Base-by-base conservation (phyloP, 2,797 vertebrate genomes). In the Scarus forsteni region DNA sequence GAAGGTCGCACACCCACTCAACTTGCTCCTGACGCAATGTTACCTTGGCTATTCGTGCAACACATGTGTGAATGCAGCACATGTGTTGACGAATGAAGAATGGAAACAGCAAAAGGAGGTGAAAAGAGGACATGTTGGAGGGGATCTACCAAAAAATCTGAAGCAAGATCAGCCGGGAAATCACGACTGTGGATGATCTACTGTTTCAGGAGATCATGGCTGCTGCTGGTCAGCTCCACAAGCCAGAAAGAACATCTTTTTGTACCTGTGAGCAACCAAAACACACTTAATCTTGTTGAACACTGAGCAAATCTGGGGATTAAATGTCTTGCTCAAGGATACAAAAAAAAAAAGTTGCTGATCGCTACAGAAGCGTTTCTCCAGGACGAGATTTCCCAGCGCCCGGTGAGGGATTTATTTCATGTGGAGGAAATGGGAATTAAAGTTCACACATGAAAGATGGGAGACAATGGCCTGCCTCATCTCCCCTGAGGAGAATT, bases 291-390 rank as follows among this genome's bases (percentile, higher is more conserved):
- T 87, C 84, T 70, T 13, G 10, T 51, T 57, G 60, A 65, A 35
- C 38, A 8, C 44, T 9, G 42, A 66, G 73, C 48, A 67, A 79
- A 83, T 57, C 66, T 34, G 60, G 44, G 62, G 81, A 85, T 88
- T 87, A 74, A 71, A 77, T 62, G 66, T 70, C 59, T 82, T 60
- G 78, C 83, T 88, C 50, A 73, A 81, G 77, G 85, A 73, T 72
- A 51, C 65, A 7, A 50, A 55, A 15, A 46, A 60, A 71, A 71
- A 51, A 51, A 51, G 44, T 73, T 77, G 72, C 77, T 75, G 78
- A 82, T 53, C 67, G 34, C 52, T 57, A 66, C 38, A 27, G 10
- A 79, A 72, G 56, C 70, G 68, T 43, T 65, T 73, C 64, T 59
- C 44, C 15, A 6, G 5, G 27, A 61, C 42, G 55, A 8, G 55